Conservation (phyloP, 2,113 vertebrate genomes). For the Machaerirhynchus nigripectus region DNA sequence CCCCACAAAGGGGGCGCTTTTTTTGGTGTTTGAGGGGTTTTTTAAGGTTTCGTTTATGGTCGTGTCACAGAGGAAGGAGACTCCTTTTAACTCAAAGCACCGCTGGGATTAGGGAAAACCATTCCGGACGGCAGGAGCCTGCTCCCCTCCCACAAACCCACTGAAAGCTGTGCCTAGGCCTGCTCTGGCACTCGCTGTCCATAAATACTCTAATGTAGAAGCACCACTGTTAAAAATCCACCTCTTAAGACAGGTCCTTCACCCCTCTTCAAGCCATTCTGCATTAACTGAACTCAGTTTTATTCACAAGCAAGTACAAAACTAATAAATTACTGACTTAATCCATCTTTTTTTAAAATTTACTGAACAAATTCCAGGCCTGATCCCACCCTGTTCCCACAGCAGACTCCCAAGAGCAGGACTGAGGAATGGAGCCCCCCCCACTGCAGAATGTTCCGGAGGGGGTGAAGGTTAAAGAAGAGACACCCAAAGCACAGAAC, state of each 20-base stretch:
- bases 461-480: background rate
- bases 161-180: rapidly evolving
- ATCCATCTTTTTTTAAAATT: rapidly evolving
- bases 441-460: background rate
- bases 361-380: background rate
- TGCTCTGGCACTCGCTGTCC: rapidly evolving
- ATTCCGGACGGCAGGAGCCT: rapidly evolving
- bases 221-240: rapidly evolving
- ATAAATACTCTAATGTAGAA: background rate
- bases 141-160: rapidly evolving
- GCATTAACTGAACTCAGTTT: background rate
- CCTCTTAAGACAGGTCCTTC: rapidly evolving
- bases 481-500: constrained; percentile 17
- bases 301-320: background rate
- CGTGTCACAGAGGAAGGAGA: no score
- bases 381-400: rapidly evolving
- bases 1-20: rapidly evolving
- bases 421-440: background rate
- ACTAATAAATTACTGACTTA: rapidly evolving
- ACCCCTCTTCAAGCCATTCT: rapidly evolving
- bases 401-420: background rate
- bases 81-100: rapidly evolving
- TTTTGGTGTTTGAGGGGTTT: rapidly evolving
- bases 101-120: no score
- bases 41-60: background rate